A percentile compares a stretch with the other conserved stretches of the same genome.
These are phyloP conservation scores for Carcharodon carcharias DNA, from an alignment of 2,797 vertebrate genomes.

Conservation along the genomic window DNA sequence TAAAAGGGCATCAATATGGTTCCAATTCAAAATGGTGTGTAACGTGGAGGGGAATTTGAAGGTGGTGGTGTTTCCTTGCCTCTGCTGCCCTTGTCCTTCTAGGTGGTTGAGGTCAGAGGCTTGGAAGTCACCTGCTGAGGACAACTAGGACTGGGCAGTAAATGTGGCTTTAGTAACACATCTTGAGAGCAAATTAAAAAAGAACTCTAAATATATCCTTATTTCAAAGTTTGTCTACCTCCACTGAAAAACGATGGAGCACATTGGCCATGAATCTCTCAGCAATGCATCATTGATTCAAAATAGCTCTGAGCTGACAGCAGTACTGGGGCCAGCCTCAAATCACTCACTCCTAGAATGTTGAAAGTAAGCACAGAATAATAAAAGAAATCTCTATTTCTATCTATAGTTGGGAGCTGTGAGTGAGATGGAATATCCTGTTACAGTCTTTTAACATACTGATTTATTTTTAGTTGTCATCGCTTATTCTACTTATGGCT, in stretches of 20 bases:
- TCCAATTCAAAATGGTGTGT: background rate
- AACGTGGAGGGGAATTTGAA: background rate
- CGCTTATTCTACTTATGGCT: background rate
- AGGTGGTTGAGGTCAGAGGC: too few species aligned
- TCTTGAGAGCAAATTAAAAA: background rate
- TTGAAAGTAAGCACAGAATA: slow-evolving; percentile 1
- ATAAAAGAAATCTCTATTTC: background rate
- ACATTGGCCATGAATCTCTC: background rate
- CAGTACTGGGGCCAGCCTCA: background rate
- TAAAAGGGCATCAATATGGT: background rate
- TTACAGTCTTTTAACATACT: background rate
- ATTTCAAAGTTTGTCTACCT: background rate
- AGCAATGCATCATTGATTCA: background rate
- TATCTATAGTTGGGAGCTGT: background rate
- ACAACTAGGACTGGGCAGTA: background rate
- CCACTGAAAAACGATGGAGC: background rate
- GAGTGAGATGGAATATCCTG: slow-evolving; percentile 3
- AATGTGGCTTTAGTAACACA: background rate
- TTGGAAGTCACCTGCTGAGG: background rate
- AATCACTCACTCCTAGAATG: background rate
- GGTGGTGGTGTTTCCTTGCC: background rate
- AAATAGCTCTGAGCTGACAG: background rate
- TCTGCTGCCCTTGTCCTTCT: background rate
- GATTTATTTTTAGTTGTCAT: slow-evolving; percentile 32
- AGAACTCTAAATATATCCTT: background rate